Conservation (phyloP, 2,113 vertebrate genomes). For the Speoplatyrhinus poulsoni region DNA sequence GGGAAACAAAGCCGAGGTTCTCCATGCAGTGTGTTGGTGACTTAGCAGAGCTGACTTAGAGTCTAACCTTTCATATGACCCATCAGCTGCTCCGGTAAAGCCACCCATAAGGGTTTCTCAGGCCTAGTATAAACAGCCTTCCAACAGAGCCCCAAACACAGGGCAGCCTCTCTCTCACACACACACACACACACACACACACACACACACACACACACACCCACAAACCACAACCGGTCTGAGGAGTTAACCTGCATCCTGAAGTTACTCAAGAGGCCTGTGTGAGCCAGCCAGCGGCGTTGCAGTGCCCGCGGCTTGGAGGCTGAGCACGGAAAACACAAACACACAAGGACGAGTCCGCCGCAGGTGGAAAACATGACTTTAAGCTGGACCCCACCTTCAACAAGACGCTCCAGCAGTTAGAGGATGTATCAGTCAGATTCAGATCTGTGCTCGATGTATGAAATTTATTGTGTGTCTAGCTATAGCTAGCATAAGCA, state of each 20-base stretch:
- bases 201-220: slow-evolving; percentile 4
- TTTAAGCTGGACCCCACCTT: slow-evolving; percentile 8
- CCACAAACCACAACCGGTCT: slow-evolving; percentile 23
- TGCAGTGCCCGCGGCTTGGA: slow-evolving; percentile 31
- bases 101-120: background rate
- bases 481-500: slow-evolving; percentile 39
- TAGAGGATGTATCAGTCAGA: slow-evolving; percentile 27
- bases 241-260: slow-evolving; percentile 38
- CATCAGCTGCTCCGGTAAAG: slow-evolving; percentile 18
- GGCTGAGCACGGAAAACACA: slow-evolving; percentile 52
- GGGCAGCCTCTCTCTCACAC: background rate
- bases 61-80: slow-evolving; percentile 18
- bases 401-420: slow-evolving; percentile 30
- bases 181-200: background rate
- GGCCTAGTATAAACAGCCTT: background rate
- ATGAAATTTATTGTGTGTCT: slow-evolving; percentile 13
- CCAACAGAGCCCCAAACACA: slow-evolving; percentile 32
- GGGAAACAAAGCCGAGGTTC: background rate
- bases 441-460: slow-evolving; percentile 51
- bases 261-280: slow-evolving; percentile 43
- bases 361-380: slow-evolving; percentile 57
- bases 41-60: slow-evolving; percentile 21
- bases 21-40: slow-evolving; percentile 2
- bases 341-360: slow-evolving; percentile 32
- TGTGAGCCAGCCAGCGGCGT: slow-evolving; percentile 19